Evolutionary conservation across 2,113 vertebrate genomes (phyloP).

Genomic region (Leptocoma aspasia): DNA sequence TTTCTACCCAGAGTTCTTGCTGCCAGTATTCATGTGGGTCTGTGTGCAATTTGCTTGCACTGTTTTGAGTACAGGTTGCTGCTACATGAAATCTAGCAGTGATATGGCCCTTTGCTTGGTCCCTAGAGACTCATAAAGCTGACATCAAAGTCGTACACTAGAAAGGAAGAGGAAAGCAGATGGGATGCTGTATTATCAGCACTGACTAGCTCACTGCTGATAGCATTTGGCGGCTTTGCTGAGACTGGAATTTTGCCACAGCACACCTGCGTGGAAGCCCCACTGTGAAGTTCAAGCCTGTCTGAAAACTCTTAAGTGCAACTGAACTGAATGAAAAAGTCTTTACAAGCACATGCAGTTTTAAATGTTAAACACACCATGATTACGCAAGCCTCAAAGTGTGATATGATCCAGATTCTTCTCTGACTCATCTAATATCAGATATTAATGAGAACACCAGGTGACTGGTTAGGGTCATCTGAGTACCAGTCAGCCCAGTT

Average conservation of each 20-base stretch:
- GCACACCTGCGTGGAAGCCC: neutral
- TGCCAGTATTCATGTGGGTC: neutral
- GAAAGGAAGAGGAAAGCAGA: neutral
- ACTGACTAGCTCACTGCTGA: neutral
- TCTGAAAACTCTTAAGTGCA: neutral
- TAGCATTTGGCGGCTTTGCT: neutral
- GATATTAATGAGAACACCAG: neutral
- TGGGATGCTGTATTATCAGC: neutral
- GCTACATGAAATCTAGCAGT: neutral
- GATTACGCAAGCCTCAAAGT: neutral
- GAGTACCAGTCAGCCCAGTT: neutral
- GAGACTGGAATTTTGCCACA: neutral
- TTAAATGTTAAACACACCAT: neutral
- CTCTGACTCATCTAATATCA: neutral
- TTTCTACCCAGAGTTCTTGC: neutral
- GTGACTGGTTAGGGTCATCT: neutral
- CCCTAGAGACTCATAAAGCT: neutral
- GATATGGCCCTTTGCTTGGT: neutral
- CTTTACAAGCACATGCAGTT: neutral
- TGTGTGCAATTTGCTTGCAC: neutral
- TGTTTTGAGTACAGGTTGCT: neutral
- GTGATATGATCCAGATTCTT: conserved; percentile 6
- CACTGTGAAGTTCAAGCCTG: neutral
- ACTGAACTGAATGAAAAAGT: neutral
- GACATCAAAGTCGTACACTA: neutral